A percentile compares a stretch with the other conserved stretches of the same genome.
phyloP scores from a whole-genome alignment of 2,797 vertebrate genomes.

The Clarias pachynema region DNA sequence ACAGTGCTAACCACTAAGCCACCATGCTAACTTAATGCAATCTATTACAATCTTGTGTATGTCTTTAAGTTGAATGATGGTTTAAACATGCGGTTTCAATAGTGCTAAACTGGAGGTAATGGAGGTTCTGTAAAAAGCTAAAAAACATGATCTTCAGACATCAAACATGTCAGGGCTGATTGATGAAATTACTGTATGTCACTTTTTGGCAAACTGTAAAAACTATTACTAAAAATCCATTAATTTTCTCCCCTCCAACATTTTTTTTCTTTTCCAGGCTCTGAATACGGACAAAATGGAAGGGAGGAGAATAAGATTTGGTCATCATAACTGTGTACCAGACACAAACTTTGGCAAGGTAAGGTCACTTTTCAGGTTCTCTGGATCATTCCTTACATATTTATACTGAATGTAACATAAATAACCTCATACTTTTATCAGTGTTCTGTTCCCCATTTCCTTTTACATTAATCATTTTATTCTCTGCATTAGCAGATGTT shows the following conservation, averaged over 20 bases:
- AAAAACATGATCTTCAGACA: not conserved
- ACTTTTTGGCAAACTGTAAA: not conserved
- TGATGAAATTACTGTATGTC: not conserved
- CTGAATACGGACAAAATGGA: constrained; percentile 51
- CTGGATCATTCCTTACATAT: not conserved
- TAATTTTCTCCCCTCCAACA: not conserved
- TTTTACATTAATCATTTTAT: constrained; percentile 13
- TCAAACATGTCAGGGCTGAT: not conserved
- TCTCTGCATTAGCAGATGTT: constrained; percentile 7
- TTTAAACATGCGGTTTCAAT: not conserved
- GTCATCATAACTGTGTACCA: constrained; percentile 58
- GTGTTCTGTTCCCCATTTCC: constrained; percentile 3
- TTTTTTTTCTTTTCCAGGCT: constrained; percentile 44
- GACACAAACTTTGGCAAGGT: constrained; percentile 65
- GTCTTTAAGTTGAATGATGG: not conserved
- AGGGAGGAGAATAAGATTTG: constrained; percentile 52
- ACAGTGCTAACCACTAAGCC: no score
- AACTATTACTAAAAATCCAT: no score
- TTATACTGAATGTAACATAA: not conserved
- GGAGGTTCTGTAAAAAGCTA: no score
- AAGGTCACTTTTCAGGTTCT: constrained; percentile 17
- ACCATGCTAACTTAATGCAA: no score
- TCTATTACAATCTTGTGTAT: not conserved
- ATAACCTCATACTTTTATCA: constrained; percentile 17
- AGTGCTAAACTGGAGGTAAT: not conserved